Conservation (phyloP, 1,140 invertebrate genomes). For the Tetraneura akinire region DNA sequence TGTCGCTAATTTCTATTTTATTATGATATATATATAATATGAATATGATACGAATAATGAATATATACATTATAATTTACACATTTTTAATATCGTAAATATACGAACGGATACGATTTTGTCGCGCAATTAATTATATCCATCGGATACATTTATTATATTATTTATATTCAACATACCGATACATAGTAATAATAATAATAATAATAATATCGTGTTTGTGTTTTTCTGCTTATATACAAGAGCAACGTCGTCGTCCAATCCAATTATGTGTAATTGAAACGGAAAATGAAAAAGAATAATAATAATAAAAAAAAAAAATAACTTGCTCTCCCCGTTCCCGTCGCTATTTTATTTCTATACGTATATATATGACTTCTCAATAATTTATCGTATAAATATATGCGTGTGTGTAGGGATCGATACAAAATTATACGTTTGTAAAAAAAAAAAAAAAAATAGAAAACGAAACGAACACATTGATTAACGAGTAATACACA, state of each 20-base stretch:
- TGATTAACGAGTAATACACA: constrained; percentile 29
- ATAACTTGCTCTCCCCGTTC: constrained; percentile 21
- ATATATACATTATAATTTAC: too few species aligned
- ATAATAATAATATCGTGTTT: neutral
- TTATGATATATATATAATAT: too few species aligned
- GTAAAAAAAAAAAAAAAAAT: neutral
- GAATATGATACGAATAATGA: too few species aligned
- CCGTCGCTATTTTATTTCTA: constrained; percentile 24
- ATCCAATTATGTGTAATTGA: constrained; percentile 39
- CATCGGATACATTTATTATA: neutral
- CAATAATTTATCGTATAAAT: constrained; percentile 11
- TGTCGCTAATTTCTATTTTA: too few species aligned
- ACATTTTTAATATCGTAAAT: too few species aligned
- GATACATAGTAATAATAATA: neutral
- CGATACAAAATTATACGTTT: neutral
- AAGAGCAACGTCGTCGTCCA: constrained; percentile 25
- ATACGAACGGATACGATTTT: too few species aligned
- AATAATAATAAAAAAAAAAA: too few species aligned
- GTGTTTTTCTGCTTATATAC: neutral
- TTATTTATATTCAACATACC: neutral
- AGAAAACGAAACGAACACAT: neutral
- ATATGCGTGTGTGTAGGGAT: neutral
- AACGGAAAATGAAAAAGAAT: constrained; percentile 10
- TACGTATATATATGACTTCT: constrained; percentile 9
- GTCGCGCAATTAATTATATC: neutral